A percentile compares a stretch with the other conserved stretches of the same genome.
Conservation (phyloP, 2,113 vertebrate genomes). For the Cinclus cinclus region DNA sequence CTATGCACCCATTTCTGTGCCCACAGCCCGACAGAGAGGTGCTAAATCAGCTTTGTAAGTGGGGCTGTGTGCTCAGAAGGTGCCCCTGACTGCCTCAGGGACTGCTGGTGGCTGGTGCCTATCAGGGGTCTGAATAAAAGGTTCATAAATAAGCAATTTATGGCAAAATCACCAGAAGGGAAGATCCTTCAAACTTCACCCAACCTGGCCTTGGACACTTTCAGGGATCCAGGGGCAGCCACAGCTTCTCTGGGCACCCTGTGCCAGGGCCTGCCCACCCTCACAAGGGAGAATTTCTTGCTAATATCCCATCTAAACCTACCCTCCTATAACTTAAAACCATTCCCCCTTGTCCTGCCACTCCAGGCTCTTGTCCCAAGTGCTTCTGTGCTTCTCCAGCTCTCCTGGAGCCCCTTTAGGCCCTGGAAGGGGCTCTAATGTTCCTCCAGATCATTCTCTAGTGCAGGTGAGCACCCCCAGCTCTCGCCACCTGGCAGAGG, state of each 20-base stretch:
- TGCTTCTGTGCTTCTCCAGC: neutral
- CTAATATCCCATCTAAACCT: neutral
- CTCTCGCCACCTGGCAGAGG: neutral
- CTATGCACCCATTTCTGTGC: accelerated
- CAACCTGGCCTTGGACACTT: neutral
- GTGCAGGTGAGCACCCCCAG: neutral
- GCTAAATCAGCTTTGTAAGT: neutral
- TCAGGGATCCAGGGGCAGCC: neutral
- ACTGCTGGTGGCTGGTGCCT: neutral
- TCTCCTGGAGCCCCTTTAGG: neutral
- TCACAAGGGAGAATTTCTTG: neutral
- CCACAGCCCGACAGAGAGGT: accelerated
- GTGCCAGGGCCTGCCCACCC: accelerated
- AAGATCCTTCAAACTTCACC: neutral
- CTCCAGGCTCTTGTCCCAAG: accelerated
- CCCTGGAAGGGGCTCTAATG: accelerated
- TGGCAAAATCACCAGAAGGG: neutral
- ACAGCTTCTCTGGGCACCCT: neutral
- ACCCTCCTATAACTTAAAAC: neutral
- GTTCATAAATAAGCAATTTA: neutral
- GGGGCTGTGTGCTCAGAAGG: neutral
- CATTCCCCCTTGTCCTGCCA: neutral
- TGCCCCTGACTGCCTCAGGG: neutral
- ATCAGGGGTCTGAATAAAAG: neutral
- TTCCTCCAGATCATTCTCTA: neutral